A percentile compares a stretch with the other conserved stretches of the same genome.
Evolutionary conservation across 1,140 invertebrate species (phyloP).

Genomic region (Trypoxylus dichotomus): DNA sequence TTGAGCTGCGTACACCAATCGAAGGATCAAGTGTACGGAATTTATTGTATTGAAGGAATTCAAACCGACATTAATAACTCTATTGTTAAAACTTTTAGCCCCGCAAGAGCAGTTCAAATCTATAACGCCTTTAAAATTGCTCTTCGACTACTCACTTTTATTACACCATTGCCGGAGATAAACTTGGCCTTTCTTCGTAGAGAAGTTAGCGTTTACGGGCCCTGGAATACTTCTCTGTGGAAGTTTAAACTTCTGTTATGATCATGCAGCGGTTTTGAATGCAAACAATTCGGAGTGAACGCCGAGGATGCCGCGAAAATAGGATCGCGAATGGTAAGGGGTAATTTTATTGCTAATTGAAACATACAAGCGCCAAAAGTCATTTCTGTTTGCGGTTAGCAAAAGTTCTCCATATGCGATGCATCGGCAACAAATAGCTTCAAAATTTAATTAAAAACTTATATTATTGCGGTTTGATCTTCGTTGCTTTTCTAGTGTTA

Average conservation of each 20-base stretch:
- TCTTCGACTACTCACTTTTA: constrained; percentile 6
- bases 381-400: background rate
- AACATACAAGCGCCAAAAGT: background rate
- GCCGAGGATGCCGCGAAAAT: background rate
- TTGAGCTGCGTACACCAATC: background rate
- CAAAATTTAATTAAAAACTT: background rate
- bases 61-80: background rate
- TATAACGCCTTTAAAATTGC: background rate
- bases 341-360: constrained; percentile 9
- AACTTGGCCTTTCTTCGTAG: background rate
- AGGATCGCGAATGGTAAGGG: background rate
- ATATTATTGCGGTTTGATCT: no score
- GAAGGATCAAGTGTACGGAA: background rate
- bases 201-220: background rate
- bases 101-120: background rate
- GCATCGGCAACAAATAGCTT: background rate
- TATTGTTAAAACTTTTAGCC: background rate
- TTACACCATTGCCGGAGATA: background rate
- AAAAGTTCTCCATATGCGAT: background rate
- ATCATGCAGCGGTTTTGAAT: background rate
- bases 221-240: background rate
- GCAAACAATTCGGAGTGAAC: background rate
- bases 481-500: no score
- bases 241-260: constrained; percentile 11
- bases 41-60: background rate